Evolutionary conservation across 2,888 invertebrate genomes (phyloP), one percentile per base, ranked within the genome.

Genomic region (Ichneumoninae sp.): DNA sequence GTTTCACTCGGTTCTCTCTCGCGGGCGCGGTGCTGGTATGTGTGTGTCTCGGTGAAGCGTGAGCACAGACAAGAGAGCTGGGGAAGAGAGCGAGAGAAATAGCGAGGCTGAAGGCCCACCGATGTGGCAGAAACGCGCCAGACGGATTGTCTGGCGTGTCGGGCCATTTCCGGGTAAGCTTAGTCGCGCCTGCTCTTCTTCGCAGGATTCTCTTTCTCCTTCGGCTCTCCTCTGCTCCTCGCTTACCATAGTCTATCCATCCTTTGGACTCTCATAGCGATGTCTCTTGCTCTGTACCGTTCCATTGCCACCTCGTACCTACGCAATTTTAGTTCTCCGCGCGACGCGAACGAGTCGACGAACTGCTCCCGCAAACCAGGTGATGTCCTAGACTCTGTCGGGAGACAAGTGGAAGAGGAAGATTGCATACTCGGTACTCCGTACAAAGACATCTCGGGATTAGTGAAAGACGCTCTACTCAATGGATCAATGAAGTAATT

Each of bases 81-180:
- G 75, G 44, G 71, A 77, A 57, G 57, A 57, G 57, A 57, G 26
- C 57, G 33, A 54, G 36, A 50, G 75, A 74, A 63, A 22, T 50
- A 54, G 66, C 57, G 47, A 33, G 33, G 71, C 52, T 60, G 57
- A 57, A 57, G 57, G 57, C 63, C 65, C 69, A 71, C 66, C 68
- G 26, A 70, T 74, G 68, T 69, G 50, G 73, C 77, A 81, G 79
- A 74, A 83, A 76, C 78, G 80, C 85, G 82, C 66, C 83, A 87
- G 86, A 89, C 88, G 88, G 85, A 88, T 89, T 87, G 88, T 88
- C 88, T 87, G 87, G 86, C 81, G 83, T 85, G 86, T 87, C 87
- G 88, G 81, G 78, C 82, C 83, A 86, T 87, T 85, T 85, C 86
- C 85, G 81, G 26, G 82, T 81, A 80, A 83, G 81, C 82, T 85